Evolutionary conservation across 2,888 invertebrate genomes (phyloP).

Genomic region (Palloptera scutellata): DNA sequence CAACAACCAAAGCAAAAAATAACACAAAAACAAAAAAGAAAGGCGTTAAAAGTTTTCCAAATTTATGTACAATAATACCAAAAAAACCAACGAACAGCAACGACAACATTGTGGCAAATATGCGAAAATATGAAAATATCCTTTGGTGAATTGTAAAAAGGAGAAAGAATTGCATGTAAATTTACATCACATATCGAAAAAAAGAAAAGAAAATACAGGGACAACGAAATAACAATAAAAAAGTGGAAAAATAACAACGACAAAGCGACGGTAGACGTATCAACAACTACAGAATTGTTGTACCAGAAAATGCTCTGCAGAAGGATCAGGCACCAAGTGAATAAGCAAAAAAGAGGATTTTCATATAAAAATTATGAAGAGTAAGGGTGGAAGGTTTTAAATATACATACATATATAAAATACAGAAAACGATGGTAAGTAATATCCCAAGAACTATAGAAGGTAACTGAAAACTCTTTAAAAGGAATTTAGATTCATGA

Average conservation of each 20-base stretch:
- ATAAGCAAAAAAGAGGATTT: background rate
- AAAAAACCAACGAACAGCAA: too few relatives aligned
- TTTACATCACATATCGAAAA: background rate
- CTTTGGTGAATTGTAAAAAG: background rate
- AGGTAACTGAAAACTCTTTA: background rate
- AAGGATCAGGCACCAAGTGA: background rate
- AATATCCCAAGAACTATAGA: background rate
- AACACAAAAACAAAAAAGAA: background rate
- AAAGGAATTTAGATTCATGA: background rate
- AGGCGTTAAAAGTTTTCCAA: background rate
- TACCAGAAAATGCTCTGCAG: background rate
- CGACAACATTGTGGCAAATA: constrained; percentile 4
- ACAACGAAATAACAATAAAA: background rate
- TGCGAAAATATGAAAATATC: background rate
- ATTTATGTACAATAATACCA: background rate
- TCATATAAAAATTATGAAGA: constrained; percentile 11
- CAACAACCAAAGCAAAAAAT: too few relatives aligned
- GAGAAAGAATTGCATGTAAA: background rate
- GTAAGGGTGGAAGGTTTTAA: background rate
- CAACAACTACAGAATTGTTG: background rate
- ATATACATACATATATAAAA: too few relatives aligned
- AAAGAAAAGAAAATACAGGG: background rate
- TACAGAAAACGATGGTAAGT: background rate
- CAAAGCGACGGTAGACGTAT: background rate
- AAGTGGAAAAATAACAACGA: background rate